Base-by-base conservation (phyloP, 2,113 vertebrate species). In the Microcebus lehilahytsara region DNA sequence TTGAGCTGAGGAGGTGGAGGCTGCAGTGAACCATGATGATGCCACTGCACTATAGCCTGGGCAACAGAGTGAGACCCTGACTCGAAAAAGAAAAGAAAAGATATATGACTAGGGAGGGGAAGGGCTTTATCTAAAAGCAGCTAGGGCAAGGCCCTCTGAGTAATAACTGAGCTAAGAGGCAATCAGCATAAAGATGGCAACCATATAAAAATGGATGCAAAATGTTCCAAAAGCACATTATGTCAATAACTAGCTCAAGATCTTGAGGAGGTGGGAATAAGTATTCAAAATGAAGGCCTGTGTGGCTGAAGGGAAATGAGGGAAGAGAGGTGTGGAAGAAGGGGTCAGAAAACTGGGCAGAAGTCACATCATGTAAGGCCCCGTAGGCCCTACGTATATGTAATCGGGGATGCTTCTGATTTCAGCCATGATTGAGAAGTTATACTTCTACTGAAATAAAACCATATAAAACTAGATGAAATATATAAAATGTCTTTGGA, bases 401-500 rank as follows among this genome's bases (percentile, higher is more conserved):
- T 92, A 85, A 81, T 23, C 60, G 10, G 20, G 34, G 58, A 95
- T 34, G 19, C 53, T 90, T 93, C 66, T 85, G 72, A 85, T 74
- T 79, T 40, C 27, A 81, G 67, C 51, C 30, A 81, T 58, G n/a
- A 80, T 17, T 66, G 53, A 37, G 34, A 74, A 23, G 62, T 42
- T 81, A n/a, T 85, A 86, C 86, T 90, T 95, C n/a, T 51, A 81
- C 22, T 77, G 42, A 56, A 80, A 64, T 71, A 58, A 85, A 74
- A 85, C 60, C 9, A 81, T 46, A 53, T 22, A 62, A 95, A 84
- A 46, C 86, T 64, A 90, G 80, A 58, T 20, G 32, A 72, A 37
- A 79, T 89, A 90, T 25, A 91, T 81, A 87, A 94, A 81, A 34
- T 64, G 81, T 66, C 56, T 58, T 74, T 85, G 37, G 37, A 93